phyloP scores from a whole-genome alignment of 2,797 vertebrate genomes.

The Anisognathus igniventris region DNA sequence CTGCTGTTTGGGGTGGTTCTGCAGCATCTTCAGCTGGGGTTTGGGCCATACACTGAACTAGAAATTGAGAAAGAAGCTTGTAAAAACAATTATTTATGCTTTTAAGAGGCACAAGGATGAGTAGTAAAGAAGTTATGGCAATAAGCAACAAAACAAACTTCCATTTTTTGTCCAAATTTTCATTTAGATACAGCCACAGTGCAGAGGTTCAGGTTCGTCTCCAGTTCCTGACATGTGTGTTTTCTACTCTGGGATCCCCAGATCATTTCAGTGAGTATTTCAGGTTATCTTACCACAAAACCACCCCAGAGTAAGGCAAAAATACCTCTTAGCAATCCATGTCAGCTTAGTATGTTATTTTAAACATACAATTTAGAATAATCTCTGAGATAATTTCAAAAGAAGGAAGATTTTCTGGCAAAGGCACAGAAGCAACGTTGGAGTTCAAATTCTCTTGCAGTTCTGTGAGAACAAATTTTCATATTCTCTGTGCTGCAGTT shows the following conservation, averaged over 20 bases:
- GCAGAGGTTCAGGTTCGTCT: conserved; percentile 97
- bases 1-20: not conserved
- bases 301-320: not conserved
- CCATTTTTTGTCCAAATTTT: not conserved
- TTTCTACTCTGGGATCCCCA: conserved; percentile 96
- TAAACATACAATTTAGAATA: not conserved
- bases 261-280: conserved; percentile 94
- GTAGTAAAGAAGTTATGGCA: not conserved
- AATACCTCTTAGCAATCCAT: not conserved
- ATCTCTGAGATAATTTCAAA: not conserved
- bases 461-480: not conserved
- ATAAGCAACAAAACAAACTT: not conserved
- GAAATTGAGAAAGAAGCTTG: not conserved
- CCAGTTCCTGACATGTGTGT: conserved; percentile 97
- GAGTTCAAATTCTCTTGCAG: not conserved
- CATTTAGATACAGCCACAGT: conserved; percentile 91
- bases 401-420: not conserved
- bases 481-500: not conserved
- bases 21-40: not conserved
- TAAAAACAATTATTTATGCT: not conserved
- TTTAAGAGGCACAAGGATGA: not conserved
- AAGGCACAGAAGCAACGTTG: not conserved
- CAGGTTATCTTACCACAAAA: not conserved
- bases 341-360: not conserved
- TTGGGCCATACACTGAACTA: not conserved